phyloP scores from a whole-genome alignment of 2,797 vertebrate species.

The Picus viridis region DNA sequence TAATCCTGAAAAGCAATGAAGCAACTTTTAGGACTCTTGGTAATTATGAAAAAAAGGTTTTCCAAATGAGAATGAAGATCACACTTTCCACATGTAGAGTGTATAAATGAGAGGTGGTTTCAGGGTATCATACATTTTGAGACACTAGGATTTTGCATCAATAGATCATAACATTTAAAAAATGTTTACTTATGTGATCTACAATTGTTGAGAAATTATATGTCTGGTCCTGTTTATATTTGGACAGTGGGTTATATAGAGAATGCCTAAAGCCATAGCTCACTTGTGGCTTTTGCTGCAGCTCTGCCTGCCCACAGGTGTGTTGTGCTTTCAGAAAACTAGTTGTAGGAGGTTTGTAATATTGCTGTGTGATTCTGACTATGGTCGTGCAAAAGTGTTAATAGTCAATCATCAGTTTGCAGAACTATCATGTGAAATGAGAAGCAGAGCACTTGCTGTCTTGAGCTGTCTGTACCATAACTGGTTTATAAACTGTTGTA shows the following conservation, averaged over 20 bases:
- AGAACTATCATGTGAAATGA: not conserved
- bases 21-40: not conserved
- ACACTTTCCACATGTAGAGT: not conserved
- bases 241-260: not conserved
- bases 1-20: not conserved
- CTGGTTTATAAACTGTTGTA: not conserved
- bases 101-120: not conserved
- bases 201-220: not conserved
- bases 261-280: not conserved
- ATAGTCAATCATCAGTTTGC: rapidly evolving
- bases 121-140: not conserved
- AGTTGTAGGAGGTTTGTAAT: not conserved
- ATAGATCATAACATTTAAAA: not conserved
- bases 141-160: not conserved
- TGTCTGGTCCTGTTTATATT: not conserved
- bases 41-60: not conserved
- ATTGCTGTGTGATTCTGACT: not conserved
- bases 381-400: not conserved
- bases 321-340: not conserved
- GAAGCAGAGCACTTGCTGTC: rapidly evolving
- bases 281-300: not conserved
- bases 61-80: not conserved
- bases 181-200: not conserved
- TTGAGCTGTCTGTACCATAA: not conserved
- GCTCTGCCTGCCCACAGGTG: not conserved